These are phyloP conservation scores for Brachyalestes nurse DNA, from an alignment of 2,797 vertebrate genomes.

Conservation along the genomic window DNA sequence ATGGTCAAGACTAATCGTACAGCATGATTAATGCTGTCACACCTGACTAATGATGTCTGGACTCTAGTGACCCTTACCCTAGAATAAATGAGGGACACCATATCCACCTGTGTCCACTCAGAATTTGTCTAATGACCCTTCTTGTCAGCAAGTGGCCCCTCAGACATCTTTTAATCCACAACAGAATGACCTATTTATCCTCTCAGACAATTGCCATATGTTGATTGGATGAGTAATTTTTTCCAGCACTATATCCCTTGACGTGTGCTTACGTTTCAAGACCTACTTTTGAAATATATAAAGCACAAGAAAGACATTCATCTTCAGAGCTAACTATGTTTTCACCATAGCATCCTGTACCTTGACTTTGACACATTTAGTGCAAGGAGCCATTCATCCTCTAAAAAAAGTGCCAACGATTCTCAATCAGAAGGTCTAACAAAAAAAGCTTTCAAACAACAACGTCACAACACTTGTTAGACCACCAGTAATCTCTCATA, in stretches of 20 bases:
- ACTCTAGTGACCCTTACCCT: conserved; percentile 46
- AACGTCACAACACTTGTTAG: neutral
- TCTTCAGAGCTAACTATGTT: neutral
- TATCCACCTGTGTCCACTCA: conserved; percentile 51
- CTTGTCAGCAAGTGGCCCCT: conserved; percentile 26
- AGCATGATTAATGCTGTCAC: conserved; percentile 49
- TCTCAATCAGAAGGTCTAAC: neutral
- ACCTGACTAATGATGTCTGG: conserved; percentile 58
- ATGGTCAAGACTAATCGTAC: conserved; percentile 61
- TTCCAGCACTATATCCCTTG: neutral
- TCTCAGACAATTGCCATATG: conserved; percentile 24
- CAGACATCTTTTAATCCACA: conserved; percentile 25
- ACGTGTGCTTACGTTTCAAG: neutral
- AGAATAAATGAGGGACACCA: conserved; percentile 48
- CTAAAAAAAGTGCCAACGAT: neutral
- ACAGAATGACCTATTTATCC: conserved; percentile 26
- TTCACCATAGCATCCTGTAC: neutral
- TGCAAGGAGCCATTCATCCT: neutral
- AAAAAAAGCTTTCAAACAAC: neutral
- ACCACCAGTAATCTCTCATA: neutral
- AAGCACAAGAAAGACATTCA: neutral
- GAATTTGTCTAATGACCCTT: conserved; percentile 46
- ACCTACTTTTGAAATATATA: neutral
- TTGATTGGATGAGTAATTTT: neutral
- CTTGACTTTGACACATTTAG: neutral